Percentiles rank a stretch among this genome's conserved stretches.
phyloP scores from a whole-genome alignment of 2,888 invertebrate species.

The Spilarctia lutea region DNA sequence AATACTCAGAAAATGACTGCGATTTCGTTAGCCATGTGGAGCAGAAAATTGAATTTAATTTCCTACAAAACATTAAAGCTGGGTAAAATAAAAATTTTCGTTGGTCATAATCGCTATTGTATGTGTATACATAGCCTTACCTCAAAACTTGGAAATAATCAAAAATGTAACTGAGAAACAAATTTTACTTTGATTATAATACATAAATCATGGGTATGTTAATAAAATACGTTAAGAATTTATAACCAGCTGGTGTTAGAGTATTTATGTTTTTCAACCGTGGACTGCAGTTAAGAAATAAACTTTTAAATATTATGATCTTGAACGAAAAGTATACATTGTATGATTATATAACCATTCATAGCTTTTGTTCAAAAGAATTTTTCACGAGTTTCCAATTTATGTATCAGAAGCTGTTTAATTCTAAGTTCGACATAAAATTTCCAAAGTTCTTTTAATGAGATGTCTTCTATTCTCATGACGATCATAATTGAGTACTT shows the following conservation, averaged over 20 bases:
- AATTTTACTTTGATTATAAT: no score
- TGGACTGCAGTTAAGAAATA: neutral
- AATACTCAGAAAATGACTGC: constrained; percentile 11
- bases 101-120: neutral
- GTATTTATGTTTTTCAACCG: neutral
- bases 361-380: constrained; percentile 22
- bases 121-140: neutral
- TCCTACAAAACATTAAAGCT: neutral
- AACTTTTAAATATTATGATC: neutral
- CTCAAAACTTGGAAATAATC: no score
- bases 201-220: no score
- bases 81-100: neutral
- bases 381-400: constrained; percentile 14
- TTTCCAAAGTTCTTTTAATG: constrained; percentile 44
- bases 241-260: neutral
- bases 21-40: constrained; percentile 12
- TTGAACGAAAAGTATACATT: constrained; percentile 10
- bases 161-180: no score
- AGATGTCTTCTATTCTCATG: constrained; percentile 48
- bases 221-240: neutral
- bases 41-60: constrained; percentile 12
- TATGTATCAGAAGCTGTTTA: constrained; percentile 14
- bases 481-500: constrained; percentile 60
- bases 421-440: constrained; percentile 32
- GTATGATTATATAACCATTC: constrained; percentile 27